Evolutionary conservation across 2,797 vertebrate genomes (phyloP).

Genomic region (Garrulus glandarius): DNA sequence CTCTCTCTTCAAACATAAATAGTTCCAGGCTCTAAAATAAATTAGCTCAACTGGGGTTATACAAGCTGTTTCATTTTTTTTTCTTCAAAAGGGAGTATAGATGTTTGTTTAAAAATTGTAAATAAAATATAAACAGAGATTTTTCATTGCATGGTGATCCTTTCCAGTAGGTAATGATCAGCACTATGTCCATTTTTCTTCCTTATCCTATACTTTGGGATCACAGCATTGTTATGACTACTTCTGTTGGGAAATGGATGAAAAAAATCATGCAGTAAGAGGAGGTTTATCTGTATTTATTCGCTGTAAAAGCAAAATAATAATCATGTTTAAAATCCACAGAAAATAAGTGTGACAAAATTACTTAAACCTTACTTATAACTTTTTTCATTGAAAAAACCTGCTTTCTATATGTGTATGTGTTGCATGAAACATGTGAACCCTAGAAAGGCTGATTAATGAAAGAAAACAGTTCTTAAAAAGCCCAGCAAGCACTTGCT

Average conservation of each 20-base stretch:
- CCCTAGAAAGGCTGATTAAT: neutral
- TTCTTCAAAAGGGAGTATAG: neutral
- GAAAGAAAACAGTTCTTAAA: neutral
- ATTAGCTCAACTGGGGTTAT: conserved; percentile 16
- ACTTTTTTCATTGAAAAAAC: neutral
- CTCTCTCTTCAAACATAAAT: conserved; percentile 9
- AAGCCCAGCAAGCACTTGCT: neutral
- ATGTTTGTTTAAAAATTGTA: conserved; percentile 33
- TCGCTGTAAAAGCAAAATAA: neutral
- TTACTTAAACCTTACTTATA: neutral
- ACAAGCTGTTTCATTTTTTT: conserved; percentile 17
- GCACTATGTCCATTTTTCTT: neutral
- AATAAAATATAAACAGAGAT: conserved; percentile 24
- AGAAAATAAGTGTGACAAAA: neutral
- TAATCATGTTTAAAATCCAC: neutral
- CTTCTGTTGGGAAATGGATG: neutral
- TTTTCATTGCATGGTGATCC: neutral
- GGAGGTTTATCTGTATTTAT: neutral
- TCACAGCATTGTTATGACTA: neutral
- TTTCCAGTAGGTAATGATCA: neutral
- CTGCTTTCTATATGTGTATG: neutral
- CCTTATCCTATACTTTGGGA: neutral
- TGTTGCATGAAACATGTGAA: neutral
- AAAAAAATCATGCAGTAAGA: neutral
- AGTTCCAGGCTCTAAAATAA: conserved; percentile 41